A percentile compares a stretch with the other conserved stretches of the same genome.
Evolutionary conservation across 2,888 invertebrate genomes (phyloP).

Genomic region (Pristionchus mayeri): DNA sequence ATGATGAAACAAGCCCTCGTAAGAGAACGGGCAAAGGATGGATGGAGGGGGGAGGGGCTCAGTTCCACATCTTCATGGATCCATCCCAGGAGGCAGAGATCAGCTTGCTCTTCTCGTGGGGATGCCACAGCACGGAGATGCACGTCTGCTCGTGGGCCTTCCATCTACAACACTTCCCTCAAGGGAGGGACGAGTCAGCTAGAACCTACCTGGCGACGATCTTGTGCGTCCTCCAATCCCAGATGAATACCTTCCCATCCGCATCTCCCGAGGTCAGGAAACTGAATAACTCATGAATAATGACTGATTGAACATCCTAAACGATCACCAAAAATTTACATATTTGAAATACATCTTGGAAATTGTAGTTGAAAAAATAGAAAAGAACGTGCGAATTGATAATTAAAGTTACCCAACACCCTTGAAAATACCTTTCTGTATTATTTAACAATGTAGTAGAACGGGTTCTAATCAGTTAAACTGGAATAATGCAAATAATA

Average conservation of each 20-base stretch:
- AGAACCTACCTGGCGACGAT: constrained; percentile 84
- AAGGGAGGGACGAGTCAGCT: neutral
- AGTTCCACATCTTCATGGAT: constrained; percentile 98
- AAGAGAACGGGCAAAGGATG: neutral
- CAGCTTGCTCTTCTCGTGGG: constrained; percentile 96
- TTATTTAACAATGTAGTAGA: too few relatives aligned
- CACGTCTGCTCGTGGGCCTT: constrained; percentile 99
- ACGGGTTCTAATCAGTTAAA: too few relatives aligned
- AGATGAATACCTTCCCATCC: constrained; percentile 97
- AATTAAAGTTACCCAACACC: too few relatives aligned
- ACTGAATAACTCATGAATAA: constrained; percentile 79
- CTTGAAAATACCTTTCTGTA: too few relatives aligned
- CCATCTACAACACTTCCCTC: constrained; percentile 83
- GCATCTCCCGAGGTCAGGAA: constrained; percentile 98
- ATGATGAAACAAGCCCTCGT: neutral
- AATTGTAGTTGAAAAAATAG: neutral
- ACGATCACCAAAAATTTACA: neutral
- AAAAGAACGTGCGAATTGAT: neutral
- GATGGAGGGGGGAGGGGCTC: constrained; percentile 65
- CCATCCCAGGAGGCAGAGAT: constrained; percentile 99
- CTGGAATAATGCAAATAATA: too few relatives aligned
- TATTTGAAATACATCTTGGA: too few relatives aligned
- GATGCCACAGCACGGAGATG: constrained; percentile 94
- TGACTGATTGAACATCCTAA: neutral
- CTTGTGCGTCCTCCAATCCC: constrained; percentile 99